Evolutionary conservation across 2,888 invertebrate species (phyloP).

Genomic region (Apodemia duryi): DNA sequence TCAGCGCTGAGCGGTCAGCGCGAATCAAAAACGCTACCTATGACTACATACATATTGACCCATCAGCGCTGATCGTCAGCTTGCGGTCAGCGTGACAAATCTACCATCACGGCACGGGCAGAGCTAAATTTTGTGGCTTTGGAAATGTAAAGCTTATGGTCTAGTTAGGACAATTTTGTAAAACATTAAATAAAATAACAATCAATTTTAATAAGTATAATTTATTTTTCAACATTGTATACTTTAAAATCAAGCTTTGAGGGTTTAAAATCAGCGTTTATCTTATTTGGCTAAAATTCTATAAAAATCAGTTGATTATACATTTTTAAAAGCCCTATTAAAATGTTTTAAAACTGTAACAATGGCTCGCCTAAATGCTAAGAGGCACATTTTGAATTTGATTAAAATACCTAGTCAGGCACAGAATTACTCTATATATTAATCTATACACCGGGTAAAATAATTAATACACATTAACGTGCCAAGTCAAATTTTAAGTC

Average conservation of each 20-base stretch:
- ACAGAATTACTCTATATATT: constrained; percentile 32
- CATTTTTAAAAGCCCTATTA: constrained; percentile 44
- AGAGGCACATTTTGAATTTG: constrained; percentile 48
- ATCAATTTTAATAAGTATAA: constrained; percentile 24
- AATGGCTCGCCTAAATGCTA: constrained; percentile 32
- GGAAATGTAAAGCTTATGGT: no score
- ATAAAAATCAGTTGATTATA: constrained; percentile 50
- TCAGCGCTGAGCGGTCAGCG: no score
- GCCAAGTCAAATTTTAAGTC: constrained; percentile 11
- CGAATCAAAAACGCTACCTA: no score
- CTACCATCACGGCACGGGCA: no score
- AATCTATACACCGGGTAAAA: constrained; percentile 17
- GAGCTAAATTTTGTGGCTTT: no score
- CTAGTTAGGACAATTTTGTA: no score
- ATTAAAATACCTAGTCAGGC: constrained; percentile 56
- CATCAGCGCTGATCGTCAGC: no score
- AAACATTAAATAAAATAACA: no score
- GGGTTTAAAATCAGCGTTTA: constrained; percentile 53
- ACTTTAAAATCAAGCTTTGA: constrained; percentile 49
- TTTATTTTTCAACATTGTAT: constrained; percentile 44
- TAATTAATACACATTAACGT: constrained; percentile 6
- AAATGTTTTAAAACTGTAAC: constrained; percentile 34
- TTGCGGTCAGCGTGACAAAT: no score
- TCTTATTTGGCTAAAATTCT: constrained; percentile 45
- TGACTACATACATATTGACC: no score